Conservation (phyloP, 2,113 vertebrate species). For the Climacteris rufus region DNA sequence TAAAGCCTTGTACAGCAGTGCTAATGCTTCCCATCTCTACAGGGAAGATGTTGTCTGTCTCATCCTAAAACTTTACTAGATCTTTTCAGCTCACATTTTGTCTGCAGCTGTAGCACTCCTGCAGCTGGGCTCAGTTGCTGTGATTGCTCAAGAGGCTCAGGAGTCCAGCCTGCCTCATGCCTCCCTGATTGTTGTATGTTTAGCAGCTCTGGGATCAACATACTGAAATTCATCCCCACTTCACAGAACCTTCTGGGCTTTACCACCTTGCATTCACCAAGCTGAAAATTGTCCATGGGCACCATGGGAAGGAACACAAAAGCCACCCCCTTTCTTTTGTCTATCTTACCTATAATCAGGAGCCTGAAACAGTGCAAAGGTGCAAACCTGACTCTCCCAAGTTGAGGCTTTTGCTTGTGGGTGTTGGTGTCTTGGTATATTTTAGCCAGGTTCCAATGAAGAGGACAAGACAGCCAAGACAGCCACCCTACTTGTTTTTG, state of each 20-base stretch:
- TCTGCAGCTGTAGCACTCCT: neutral
- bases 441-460: neutral
- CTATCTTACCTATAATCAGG: neutral
- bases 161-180: rapidly evolving
- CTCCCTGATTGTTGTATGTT: neutral
- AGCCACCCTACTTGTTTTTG: neutral
- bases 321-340: neutral
- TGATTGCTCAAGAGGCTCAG: rapidly evolving
- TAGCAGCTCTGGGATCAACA: neutral
- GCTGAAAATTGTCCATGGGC: neutral
- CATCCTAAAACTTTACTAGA: neutral
- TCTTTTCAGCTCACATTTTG: neutral
- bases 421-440: rapidly evolving
- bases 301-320: neutral
- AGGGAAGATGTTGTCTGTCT: neutral
- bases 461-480: neutral
- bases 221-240: neutral
- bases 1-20: neutral
- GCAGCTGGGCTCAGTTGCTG: neutral
- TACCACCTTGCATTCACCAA: too few relatives aligned
- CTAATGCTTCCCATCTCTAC: neutral
- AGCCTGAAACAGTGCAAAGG: neutral
- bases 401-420: neutral
- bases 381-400: neutral
- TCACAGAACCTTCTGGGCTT: neutral